Evolutionary conservation across 2,113 vertebrate genomes (phyloP), one percentile per base, ranked within the genome.

Genomic region (Sinocyclocheilus rhinocerous): DNA sequence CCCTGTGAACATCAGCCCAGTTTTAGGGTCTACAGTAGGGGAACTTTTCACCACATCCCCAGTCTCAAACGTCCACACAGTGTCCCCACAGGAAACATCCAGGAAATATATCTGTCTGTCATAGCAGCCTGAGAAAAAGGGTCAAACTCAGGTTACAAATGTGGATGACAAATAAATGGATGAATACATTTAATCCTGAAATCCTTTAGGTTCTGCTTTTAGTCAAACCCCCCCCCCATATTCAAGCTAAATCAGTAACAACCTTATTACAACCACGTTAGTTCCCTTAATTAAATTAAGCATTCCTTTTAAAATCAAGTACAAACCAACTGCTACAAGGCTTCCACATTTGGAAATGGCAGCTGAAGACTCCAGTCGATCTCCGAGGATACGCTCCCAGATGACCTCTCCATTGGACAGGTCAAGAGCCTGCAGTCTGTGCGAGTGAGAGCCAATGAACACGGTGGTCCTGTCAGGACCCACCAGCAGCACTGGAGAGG

Each of bases 361-460:
- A 0, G 98, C 97, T 22, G 98, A 98, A 18, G 98, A 97, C 86
- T 99, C 98, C 70, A 99, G 94, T 29, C 97, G 94, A 90, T 93
- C 97, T 89, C 96, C 96, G 20, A 99, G 96, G 12, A 94, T 93
- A 78, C 95, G 96, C 89, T 98, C 96, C 98, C 98, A 99, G 69
- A 93, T 91, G n/a, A 96, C 85, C 83, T 91, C 88, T 63, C 98
- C 98, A 0, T 86, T 94, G 86, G 87, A n/a, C 29, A 98, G 90
- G 84, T 97, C 96, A 76, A 99, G 82, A 0, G 97, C 97, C 91
- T 97, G 96, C 89, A 99, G 80, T 76, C 94, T 92, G 78, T 96
- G 95, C 16, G 98, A 99, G 92, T 99, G 98, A 45, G 98, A 99
- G 76, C 98, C 97, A 15, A 98, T 89, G 76, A 97, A 97, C 0